Conservation (phyloP, 1,140 invertebrate genomes). For the Drosophila fuyamai region DNA sequence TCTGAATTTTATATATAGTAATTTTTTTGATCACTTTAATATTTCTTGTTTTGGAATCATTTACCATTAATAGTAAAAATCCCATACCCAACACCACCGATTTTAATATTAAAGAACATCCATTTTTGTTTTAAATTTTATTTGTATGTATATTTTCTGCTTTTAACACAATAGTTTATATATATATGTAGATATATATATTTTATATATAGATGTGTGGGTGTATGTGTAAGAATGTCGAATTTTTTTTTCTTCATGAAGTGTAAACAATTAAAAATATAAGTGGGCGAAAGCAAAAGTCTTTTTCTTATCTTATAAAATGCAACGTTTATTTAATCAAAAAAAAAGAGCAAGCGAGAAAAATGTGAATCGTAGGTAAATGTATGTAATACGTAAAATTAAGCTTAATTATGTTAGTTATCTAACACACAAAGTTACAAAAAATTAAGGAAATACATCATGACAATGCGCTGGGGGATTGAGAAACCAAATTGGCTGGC, state of each 20-base stretch:
- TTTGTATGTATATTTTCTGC: constrained; percentile 40
- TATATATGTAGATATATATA: constrained; percentile 45
- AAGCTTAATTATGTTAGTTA: constrained; percentile 46
- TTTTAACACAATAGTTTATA: constrained; percentile 49
- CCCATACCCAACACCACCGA: not conserved
- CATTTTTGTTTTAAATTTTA: constrained; percentile 14
- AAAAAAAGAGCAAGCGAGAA: constrained; percentile 30
- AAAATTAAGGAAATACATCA: constrained; percentile 28
- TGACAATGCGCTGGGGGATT: constrained; percentile 29
- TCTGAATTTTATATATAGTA: no score
- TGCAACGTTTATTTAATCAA: constrained; percentile 37
- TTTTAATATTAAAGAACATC: not conserved
- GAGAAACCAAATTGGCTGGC: constrained; percentile 6
- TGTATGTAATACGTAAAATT: constrained; percentile 17
- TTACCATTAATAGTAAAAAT: no score
- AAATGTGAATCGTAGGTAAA: constrained; percentile 22
- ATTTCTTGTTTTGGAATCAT: no score
- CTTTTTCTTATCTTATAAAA: constrained; percentile 40
- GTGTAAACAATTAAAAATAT: constrained; percentile 11
- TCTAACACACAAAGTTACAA: constrained; percentile 19
- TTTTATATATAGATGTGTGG: constrained; percentile 43
- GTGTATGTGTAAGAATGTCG: constrained; percentile 12
- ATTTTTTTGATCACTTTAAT: no score
- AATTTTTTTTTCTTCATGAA: constrained; percentile 44
- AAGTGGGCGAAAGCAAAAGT: constrained; percentile 15